Conservation (phyloP, 2,888 invertebrate species). For the Bombyx huttoni region DNA sequence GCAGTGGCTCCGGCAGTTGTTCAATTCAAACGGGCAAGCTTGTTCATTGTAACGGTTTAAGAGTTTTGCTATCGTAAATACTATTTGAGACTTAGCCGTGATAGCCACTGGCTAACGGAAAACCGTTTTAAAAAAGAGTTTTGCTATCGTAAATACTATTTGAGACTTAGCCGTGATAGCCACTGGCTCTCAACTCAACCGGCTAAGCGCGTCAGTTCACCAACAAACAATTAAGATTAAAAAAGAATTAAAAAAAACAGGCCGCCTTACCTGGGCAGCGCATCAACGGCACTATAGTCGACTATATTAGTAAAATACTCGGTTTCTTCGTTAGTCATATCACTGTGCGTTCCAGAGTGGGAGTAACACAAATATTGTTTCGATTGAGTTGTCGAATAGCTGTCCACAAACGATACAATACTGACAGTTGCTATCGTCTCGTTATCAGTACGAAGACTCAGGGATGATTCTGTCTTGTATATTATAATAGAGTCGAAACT, state of each 20-base stretch:
- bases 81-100: too few relatives aligned
- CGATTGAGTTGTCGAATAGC: constrained; percentile 13
- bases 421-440: constrained; percentile 14
- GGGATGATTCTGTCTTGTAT: constrained; percentile 23
- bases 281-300: constrained; percentile 7
- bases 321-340: constrained; percentile 6
- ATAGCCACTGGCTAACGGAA: too few relatives aligned
- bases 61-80: too few relatives aligned
- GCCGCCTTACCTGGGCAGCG: constrained; percentile 10
- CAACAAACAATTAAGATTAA: too few relatives aligned
- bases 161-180: too few relatives aligned
- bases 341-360: constrained; percentile 7
- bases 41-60: too few relatives aligned
- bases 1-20: too few relatives aligned
- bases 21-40: too few relatives aligned
- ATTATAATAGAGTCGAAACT: constrained; percentile 22
- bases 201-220: too few relatives aligned
- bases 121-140: too few relatives aligned
- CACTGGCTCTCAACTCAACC: too few relatives aligned
- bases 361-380: constrained; percentile 14
- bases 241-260: neutral
- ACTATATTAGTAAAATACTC: constrained; percentile 10
- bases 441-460: constrained; percentile 17
- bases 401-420: constrained; percentile 18
- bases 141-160: too few relatives aligned